phyloP scores from a whole-genome alignment of 53 echinoderm and acorn worm species.

The Astropecten irregularis region DNA sequence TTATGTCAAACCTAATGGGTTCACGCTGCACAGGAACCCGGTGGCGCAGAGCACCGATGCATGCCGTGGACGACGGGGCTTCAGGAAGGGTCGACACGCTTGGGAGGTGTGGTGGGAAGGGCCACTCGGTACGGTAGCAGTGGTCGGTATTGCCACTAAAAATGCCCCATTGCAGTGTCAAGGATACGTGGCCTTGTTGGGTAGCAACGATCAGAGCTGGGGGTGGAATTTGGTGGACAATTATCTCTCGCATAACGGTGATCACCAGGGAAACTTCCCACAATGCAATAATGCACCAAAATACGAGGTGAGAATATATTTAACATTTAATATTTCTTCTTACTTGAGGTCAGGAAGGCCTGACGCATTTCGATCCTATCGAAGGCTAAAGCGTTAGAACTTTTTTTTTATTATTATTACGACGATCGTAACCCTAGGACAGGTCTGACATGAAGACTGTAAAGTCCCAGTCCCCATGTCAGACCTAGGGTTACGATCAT shows the following conservation, averaged over 20 bases:
- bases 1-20: slow-evolving; percentile 92
- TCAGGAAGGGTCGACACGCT: slow-evolving; percentile 87
- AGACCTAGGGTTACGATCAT: no score
- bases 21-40: slow-evolving; percentile 95
- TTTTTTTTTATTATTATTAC: no score
- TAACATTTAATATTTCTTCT: no score
- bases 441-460: no score
- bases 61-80: slow-evolving; percentile 86
- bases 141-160: slow-evolving; percentile 92
- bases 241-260: slow-evolving; percentile 94
- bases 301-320: slow-evolving; percentile 89
- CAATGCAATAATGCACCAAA: slow-evolving; percentile 99
- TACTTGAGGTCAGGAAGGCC: no score
- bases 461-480: no score
- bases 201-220: slow-evolving; percentile 98
- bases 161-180: slow-evolving; percentile 96
- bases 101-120: slow-evolving; percentile 99
- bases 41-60: slow-evolving; percentile 98
- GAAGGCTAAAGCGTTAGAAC: no score
- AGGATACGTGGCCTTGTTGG: slow-evolving; percentile 90
- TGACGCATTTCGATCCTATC: no score
- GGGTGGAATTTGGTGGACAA: slow-evolving; percentile 99
- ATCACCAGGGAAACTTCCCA: slow-evolving; percentile 96
- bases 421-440: no score
- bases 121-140: slow-evolving; percentile 96